Conservation (phyloP, 2,797 vertebrate genomes). For the Oreortyx pictus region DNA sequence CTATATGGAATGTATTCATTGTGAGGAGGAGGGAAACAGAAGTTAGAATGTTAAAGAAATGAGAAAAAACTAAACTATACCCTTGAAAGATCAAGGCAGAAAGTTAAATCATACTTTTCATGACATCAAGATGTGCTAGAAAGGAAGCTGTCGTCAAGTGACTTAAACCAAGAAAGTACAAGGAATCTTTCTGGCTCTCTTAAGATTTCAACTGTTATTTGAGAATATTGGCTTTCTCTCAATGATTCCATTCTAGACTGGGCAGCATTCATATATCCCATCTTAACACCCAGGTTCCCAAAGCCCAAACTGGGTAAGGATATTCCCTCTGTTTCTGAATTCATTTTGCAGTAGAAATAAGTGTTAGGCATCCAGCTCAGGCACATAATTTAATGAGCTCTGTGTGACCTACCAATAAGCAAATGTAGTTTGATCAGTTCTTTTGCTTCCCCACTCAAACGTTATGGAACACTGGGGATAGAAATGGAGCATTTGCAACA, state of each 20-base stretch:
- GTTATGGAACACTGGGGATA: not conserved
- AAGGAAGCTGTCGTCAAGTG: not conserved
- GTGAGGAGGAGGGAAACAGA: not conserved
- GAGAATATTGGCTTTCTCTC: not conserved
- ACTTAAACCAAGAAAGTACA: not conserved
- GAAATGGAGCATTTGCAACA: slow-evolving; percentile 9
- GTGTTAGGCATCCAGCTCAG: not conserved
- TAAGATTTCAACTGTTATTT: not conserved
- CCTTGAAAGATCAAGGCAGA: not conserved
- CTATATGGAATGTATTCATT: not conserved
- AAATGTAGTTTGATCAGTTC: not conserved
- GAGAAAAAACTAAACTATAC: not conserved
- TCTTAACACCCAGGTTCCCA: not conserved
- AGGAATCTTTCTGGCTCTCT: not conserved
- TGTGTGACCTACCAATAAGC: not conserved
- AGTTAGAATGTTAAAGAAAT: not conserved
- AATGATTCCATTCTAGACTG: not conserved
- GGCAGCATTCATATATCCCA: not conserved
- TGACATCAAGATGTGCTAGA: not conserved
- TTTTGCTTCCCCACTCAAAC: not conserved
- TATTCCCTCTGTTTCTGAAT: not conserved
- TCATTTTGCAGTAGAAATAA: not conserved
- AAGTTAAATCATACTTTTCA: not conserved
- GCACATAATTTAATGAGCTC: not conserved
- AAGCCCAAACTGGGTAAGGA: not conserved